These are phyloP conservation scores for Calliphora vicina DNA, from an alignment of 1,140 invertebrate genomes.

Conservation along the genomic window DNA sequence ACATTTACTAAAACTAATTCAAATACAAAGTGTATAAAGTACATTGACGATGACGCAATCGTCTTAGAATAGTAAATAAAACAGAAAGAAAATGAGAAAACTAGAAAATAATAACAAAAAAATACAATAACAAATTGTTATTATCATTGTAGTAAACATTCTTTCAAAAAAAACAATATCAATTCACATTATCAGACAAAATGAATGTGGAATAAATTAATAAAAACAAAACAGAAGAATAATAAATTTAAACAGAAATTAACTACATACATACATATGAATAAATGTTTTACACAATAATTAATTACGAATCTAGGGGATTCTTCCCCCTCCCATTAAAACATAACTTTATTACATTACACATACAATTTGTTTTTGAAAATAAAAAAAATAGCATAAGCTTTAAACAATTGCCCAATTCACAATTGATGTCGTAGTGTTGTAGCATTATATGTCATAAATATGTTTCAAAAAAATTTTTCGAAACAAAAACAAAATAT, in stretches of 20 bases:
- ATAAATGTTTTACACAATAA: too few relatives aligned
- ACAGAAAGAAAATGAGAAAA: not conserved
- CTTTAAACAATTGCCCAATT: too few relatives aligned
- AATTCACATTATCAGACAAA: not conserved
- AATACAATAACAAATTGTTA: not conserved
- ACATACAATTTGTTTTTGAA: too few relatives aligned
- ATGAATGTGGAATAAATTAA: not conserved
- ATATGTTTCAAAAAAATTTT: too few relatives aligned
- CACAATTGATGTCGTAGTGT: too few relatives aligned
- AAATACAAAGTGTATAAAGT: not conserved
- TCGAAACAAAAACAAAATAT: too few relatives aligned
- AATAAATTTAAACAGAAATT: not conserved
- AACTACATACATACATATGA: too few relatives aligned
- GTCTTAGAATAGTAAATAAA: conserved; percentile 21
- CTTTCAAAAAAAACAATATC: not conserved
- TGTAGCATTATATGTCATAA: too few relatives aligned
- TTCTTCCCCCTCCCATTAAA: too few relatives aligned
- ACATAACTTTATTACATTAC: too few relatives aligned
- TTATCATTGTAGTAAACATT: not conserved
- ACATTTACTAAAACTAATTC: not conserved
- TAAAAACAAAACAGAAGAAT: not conserved
- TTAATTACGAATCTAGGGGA: too few relatives aligned
- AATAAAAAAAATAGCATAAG: too few relatives aligned
- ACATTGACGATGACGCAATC: conserved; percentile 21
- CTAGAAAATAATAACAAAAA: not conserved